Base-by-base conservation (phyloP, 2,888 invertebrate species). In the Ophion obscuratus region DNA sequence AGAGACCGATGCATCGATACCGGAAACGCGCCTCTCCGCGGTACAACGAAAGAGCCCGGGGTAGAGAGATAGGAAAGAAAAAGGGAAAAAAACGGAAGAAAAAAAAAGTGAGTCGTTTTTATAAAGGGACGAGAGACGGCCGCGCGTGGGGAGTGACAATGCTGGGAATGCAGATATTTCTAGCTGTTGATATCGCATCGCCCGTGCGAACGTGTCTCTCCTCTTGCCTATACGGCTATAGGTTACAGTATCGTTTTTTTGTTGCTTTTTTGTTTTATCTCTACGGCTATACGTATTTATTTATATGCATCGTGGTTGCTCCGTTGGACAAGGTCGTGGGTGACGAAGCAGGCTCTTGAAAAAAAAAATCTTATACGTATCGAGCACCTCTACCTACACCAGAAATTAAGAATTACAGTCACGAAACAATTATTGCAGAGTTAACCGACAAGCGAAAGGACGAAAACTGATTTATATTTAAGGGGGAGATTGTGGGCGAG, bases 1-100 rank as follows among this genome's bases (percentile, higher is more conserved):
- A 71, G 80, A 87, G 40, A 40, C 81, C 91, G 90, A 90, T 90
- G 89, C 90, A 91, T 91, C 92, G 91, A 92, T 92, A 89, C 92
- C 92, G 92, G 92, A 92, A 92, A 90, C 90, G 88, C 40, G 40
- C 87, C 85, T 84, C 81, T 75, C 81, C 75, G 89, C 79, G 89
- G 88, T 89, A 86, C 86, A 87, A 87, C 70, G 68, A 79, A 68
- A 75, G 70, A 53, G 82, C 73, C 77, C 78, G 76, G 82, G 70
- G 71, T 66, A 61, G 77, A 84, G 79, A 79, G 78, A 83, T 82
- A 80, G 68, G 62, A 76, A 64, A 62, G 36, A 68, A 68, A 79
- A 79, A 66, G 64, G 27, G 73, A 74, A 57, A 78, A 68, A 83
- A 85, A n/a, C n/a, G n/a, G 66, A 3, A 64, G 83, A 83, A 86